phyloP scores from a whole-genome alignment of 2,113 vertebrate genomes.

The Chauna torquata region DNA sequence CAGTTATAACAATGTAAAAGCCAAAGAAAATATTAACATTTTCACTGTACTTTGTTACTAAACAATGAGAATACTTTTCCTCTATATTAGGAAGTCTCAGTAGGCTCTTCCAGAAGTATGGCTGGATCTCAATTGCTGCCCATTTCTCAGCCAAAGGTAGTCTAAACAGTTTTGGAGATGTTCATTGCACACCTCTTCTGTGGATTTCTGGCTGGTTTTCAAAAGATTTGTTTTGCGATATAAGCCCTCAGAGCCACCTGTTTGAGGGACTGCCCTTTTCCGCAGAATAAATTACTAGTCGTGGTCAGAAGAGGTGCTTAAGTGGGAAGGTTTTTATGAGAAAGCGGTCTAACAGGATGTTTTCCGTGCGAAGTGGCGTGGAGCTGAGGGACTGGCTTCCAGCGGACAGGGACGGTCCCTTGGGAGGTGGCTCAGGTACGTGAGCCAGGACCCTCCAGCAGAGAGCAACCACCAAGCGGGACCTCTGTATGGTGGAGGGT shows the following conservation, averaged over 20 bases:
- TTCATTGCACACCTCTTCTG: not conserved
- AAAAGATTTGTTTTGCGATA: not conserved
- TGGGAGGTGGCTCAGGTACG: not conserved
- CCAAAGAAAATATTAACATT: constrained; percentile 72
- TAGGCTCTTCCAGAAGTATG: constrained; percentile 2
- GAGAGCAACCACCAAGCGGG: not conserved
- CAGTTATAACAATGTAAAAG: constrained; percentile 70
- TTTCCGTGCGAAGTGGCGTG: not conserved
- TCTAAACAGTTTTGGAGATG: not conserved
- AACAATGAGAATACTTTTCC: constrained; percentile 53
- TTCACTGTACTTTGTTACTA: constrained; percentile 65
- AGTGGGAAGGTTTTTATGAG: not conserved
- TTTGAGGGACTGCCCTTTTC: constrained; percentile 9
- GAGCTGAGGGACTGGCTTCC: not conserved
- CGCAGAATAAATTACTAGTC: not conserved
- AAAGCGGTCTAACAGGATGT: not conserved
- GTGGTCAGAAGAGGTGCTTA: not conserved
- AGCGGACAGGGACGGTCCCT: rapidly evolving
- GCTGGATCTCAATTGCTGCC: not conserved
- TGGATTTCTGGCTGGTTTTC: not conserved
- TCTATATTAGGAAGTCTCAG: constrained; percentile 56
- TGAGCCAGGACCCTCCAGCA: not conserved
- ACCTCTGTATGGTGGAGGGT: rapidly evolving
- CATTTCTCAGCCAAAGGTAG: not conserved
- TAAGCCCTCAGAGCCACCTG: not conserved